These are phyloP conservation scores for Aldrovandia affinis DNA, from an alignment of 2,797 vertebrate genomes.

Conservation along the genomic window DNA sequence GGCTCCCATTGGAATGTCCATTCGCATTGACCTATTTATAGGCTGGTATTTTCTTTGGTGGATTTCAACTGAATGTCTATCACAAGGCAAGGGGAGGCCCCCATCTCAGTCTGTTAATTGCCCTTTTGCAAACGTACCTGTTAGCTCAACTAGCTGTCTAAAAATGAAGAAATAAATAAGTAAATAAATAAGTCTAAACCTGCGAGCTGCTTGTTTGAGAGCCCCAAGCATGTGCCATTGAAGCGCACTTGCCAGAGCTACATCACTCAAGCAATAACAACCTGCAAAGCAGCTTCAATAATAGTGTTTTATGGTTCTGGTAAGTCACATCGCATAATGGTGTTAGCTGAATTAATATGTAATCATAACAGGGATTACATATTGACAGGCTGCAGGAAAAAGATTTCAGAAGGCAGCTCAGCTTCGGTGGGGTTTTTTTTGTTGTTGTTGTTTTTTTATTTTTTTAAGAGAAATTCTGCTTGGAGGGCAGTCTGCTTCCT, in stretches of 20 bases:
- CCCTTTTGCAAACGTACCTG: constrained; percentile 48
- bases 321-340: constrained; percentile 49
- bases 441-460: too few relatives aligned
- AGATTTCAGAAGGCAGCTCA: constrained; percentile 40
- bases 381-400: constrained; percentile 43
- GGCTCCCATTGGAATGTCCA: constrained; percentile 37
- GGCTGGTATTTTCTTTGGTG: constrained; percentile 15
- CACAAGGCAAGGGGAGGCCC: constrained; percentile 28
- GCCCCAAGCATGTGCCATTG: background rate
- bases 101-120: constrained; percentile 32
- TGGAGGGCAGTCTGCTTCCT: constrained; percentile 15
- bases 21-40: constrained; percentile 44
- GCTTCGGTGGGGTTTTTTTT: constrained; percentile 18
- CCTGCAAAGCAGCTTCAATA: constrained; percentile 32
- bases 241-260: background rate
- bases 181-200: background rate
- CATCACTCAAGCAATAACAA: constrained; percentile 35
- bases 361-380: constrained; percentile 50
- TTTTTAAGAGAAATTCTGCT: constrained; percentile 13
- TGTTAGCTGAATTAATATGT: constrained; percentile 57
- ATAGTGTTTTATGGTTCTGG: constrained; percentile 51
- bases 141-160: constrained; percentile 34
- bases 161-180: constrained; percentile 17
- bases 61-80: constrained; percentile 26
- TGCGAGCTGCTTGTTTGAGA: background rate